These are phyloP conservation scores for Drosophila lacteicornis DNA, from an alignment of 1,140 invertebrate species.

Conservation along the genomic window DNA sequence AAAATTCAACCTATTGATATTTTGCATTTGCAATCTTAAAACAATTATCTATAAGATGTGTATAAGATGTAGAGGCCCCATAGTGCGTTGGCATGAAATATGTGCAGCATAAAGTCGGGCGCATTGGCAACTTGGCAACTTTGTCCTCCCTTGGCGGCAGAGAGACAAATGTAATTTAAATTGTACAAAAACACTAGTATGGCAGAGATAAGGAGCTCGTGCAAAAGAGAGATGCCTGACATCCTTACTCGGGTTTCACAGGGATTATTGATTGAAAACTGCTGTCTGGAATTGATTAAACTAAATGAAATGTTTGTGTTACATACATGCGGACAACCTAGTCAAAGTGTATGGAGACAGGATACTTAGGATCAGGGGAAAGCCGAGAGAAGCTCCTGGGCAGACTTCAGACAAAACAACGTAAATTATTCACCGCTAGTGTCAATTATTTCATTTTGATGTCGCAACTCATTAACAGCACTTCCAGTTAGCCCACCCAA, in stretches of 20 bases:
- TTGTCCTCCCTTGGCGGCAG: slow-evolving; percentile 17
- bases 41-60: too few relatives aligned
- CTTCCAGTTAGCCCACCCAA: background rate
- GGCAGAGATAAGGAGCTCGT: slow-evolving; percentile 5
- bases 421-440: slow-evolving; percentile 30
- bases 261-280: slow-evolving; percentile 60
- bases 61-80: too few relatives aligned
- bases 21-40: too few relatives aligned
- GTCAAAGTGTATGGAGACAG: background rate
- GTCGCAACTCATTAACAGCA: slow-evolving; percentile 4
- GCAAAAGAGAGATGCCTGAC: background rate
- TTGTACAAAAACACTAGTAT: slow-evolving; percentile 47
- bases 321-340: background rate
- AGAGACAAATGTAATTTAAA: slow-evolving; percentile 64
- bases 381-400: background rate
- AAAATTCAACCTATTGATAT: too few relatives aligned
- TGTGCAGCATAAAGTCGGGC: slow-evolving; percentile 32
- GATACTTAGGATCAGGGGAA: background rate
- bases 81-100: slow-evolving; percentile 14
- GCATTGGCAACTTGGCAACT: slow-evolving; percentile 28
- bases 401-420: background rate
- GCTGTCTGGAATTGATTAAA: slow-evolving; percentile 11
- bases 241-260: slow-evolving; percentile 10
- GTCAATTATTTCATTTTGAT: slow-evolving; percentile 33
- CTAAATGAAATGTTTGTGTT: slow-evolving; percentile 19